Conservation (phyloP, 2,888 invertebrate species). For the Trissonchulus latispiculum region DNA sequence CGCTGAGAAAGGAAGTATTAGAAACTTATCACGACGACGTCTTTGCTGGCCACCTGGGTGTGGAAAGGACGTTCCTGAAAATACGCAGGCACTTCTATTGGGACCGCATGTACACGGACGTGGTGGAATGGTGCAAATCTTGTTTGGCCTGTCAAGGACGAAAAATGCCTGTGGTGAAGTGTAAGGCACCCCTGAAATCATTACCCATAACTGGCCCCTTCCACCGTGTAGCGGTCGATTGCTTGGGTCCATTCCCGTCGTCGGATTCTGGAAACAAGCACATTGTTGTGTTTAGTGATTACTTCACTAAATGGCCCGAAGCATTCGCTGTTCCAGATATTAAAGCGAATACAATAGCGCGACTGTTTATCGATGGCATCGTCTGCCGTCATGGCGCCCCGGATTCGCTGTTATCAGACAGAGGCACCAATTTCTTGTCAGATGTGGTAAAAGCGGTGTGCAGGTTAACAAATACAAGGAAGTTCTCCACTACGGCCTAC, state of each 20-base stretch:
- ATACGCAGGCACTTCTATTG: conserved; percentile 26
- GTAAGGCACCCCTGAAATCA: conserved; percentile 20
- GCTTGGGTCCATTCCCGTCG: conserved; percentile 29
- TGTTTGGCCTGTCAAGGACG: conserved; percentile 27
- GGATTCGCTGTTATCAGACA: conserved; percentile 27
- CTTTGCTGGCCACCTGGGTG: conserved; percentile 29
- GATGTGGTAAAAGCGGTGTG: conserved; percentile 23
- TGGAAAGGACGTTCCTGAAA: conserved; percentile 24
- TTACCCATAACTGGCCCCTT: conserved; percentile 26
- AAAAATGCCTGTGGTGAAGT: conserved; percentile 17
- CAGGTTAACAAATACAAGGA: conserved; percentile 19
- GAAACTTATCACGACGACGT: conserved; percentile 17
- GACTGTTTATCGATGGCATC: conserved; percentile 26
- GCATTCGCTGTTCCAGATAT: conserved; percentile 35
- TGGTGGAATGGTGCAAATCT: conserved; percentile 16
- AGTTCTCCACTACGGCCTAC: conserved; percentile 24
- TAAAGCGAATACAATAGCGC: conserved; percentile 34
- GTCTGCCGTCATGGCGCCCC: conserved; percentile 27
- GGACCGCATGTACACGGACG: conserved; percentile 23
- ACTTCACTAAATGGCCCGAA: conserved; percentile 28
- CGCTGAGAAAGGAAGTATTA: neutral
- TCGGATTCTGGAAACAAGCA: conserved; percentile 27
- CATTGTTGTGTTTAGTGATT: conserved; percentile 27
- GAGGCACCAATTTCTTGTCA: conserved; percentile 27
- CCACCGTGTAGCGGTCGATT: conserved; percentile 29